Base-by-base conservation (phyloP, 2,797 vertebrate genomes). In the Antennarius maculatus region DNA sequence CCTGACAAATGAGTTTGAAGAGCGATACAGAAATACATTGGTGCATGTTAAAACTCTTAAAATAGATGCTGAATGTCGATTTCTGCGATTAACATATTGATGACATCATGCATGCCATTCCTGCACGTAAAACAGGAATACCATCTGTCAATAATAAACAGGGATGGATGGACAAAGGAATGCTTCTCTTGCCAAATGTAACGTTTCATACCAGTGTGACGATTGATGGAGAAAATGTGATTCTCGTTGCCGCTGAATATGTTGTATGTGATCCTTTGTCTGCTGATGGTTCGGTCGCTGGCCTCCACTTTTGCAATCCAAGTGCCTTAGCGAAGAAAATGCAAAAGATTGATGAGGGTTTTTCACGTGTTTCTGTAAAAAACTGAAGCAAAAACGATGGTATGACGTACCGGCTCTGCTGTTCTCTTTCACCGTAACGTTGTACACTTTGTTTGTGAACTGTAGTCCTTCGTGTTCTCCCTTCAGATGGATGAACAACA, bases 221-320 rank as follows among this genome's bases (percentile, higher is more conserved):
- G 88, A 51, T 92, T 91, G 69, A 98, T 92, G 68, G 88, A 92
- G 83, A 97, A 97, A 51, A 92, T 51, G 3, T 77, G 84, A 64
- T 93, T 88, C 84, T 95, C 93, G 48, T 95, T 94, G 66, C 94
- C 95, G 57, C 76, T 93, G 56, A 97, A 95, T 81, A 98, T 85
- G 53, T 87, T 93, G 74, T 97, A 96, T 48, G 84, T 92, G 79
- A 97, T 87, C 28, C 46, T 77, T 56, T 89, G 87, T 82, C 69
- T 82, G 59, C 70, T 74, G 85, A 80, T 85, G 50, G 64, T 88
- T 60, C 28, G 82, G 63, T 93, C 90, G 52, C 87, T 88, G 54
- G 95, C 95, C 71, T 92, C 90, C 55, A 98, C 91, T 56, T 94
- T 96, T 55, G 93, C 74, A 74, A 98, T 73, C 72, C 91, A 92